Evolutionary conservation across 2,888 invertebrate genomes (phyloP).

Genomic region (Prosopocoilus inquinatus): DNA sequence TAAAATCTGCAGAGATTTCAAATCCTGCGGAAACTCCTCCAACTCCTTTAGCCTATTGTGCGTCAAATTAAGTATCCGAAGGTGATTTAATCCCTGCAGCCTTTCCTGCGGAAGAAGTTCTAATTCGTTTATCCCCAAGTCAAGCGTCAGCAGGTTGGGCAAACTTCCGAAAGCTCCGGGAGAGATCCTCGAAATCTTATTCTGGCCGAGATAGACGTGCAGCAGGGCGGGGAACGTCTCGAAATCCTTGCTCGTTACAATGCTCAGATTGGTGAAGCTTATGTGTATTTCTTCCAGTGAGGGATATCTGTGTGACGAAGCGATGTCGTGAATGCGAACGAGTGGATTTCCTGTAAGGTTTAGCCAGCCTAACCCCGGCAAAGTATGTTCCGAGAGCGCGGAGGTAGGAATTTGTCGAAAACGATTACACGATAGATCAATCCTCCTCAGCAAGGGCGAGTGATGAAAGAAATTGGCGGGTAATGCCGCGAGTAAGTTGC

Average conservation of each 20-base stretch:
- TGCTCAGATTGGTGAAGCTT: constrained; percentile 75
- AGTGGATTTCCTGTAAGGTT: constrained; percentile 84
- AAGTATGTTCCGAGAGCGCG: constrained; percentile 70
- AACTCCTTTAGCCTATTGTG: constrained; percentile 78
- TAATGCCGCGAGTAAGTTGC: constrained; percentile 71
- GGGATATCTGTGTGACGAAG: constrained; percentile 69
- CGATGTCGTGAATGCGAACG: constrained; percentile 69
- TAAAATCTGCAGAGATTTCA: constrained; percentile 73
- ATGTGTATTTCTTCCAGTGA: constrained; percentile 80
- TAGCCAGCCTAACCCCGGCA: constrained; percentile 70
- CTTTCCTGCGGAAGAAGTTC: constrained; percentile 82
- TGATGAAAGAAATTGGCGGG: constrained; percentile 80
- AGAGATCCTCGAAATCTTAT: constrained; percentile 75
- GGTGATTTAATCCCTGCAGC: constrained; percentile 71
- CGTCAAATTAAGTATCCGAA: constrained; percentile 77
- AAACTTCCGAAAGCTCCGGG: constrained; percentile 81
- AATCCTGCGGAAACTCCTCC: constrained; percentile 76
- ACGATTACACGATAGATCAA: constrained; percentile 76
- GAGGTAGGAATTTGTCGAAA: constrained; percentile 77
- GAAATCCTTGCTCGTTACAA: constrained; percentile 82
- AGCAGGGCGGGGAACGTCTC: constrained; percentile 77
- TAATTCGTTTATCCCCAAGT: constrained; percentile 79
- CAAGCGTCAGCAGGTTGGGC: constrained; percentile 72
- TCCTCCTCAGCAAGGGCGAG: constrained; percentile 67
- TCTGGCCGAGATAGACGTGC: constrained; percentile 70